phyloP scores from a whole-genome alignment of 2,888 invertebrate species.

The Cyaniris semiargus region DNA sequence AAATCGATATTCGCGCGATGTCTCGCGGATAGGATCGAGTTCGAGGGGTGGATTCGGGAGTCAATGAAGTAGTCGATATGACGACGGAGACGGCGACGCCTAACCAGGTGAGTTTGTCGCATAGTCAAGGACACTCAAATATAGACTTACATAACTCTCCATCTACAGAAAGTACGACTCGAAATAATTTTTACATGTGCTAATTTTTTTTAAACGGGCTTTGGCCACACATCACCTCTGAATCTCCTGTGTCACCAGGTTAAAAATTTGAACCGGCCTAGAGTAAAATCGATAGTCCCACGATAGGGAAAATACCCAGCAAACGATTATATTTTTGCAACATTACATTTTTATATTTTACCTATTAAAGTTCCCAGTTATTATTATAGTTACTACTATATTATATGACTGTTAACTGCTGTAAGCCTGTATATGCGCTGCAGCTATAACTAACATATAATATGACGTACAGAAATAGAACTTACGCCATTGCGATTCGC shows the following conservation, averaged over 20 bases:
- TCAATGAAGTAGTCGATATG: slow-evolving; percentile 71
- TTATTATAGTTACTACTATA: not conserved
- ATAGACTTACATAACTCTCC: slow-evolving; percentile 38
- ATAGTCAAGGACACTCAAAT: slow-evolving; percentile 48
- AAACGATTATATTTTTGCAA: not conserved
- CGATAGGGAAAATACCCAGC: not conserved
- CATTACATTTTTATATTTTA: not conserved
- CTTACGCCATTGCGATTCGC: slow-evolving; percentile 27
- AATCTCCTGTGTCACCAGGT: no score
- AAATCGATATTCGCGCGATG: slow-evolving; percentile 63
- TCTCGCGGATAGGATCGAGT: slow-evolving; percentile 45
- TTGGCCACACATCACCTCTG: no score
- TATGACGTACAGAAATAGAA: slow-evolving; percentile 26
- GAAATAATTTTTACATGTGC: not conserved
- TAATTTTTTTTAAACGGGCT: no score
- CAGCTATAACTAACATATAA: slow-evolving; percentile 10
- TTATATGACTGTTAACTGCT: not conserved
- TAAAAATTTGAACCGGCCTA: not conserved
- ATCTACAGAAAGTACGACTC: not conserved
- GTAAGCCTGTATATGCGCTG: not conserved
- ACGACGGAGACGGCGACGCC: slow-evolving; percentile 78
- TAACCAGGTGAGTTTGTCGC: slow-evolving; percentile 64
- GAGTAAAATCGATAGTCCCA: not conserved
- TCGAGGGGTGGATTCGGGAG: slow-evolving; percentile 58
- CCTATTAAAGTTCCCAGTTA: not conserved